Conservation (phyloP, 2,797 vertebrate species). For the Sebastiscus tertius region DNA sequence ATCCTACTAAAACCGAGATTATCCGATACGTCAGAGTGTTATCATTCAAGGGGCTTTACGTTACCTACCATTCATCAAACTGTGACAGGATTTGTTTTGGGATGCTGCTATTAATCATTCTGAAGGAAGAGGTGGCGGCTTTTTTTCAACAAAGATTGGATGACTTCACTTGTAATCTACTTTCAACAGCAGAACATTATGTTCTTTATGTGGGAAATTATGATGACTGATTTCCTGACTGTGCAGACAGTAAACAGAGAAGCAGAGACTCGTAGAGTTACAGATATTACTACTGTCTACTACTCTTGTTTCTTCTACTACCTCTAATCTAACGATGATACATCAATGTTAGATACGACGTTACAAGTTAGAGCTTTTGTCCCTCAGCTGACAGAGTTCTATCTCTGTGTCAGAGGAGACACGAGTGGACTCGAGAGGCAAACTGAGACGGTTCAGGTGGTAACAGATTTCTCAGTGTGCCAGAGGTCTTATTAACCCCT, state of each 20-base stretch:
- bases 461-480: constrained; percentile 39
- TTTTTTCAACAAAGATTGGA: background rate
- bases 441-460: constrained; percentile 37
- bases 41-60: constrained; percentile 24
- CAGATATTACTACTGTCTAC: background rate
- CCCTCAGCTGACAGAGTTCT: constrained; percentile 8
- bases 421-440: constrained; percentile 32
- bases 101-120: constrained; percentile 36
- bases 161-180: constrained; percentile 10
- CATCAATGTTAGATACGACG: background rate
- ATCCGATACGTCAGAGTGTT: constrained; percentile 16
- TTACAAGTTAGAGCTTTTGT: background rate
- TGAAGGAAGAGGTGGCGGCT: background rate
- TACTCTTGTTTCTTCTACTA: background rate
- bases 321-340: background rate
- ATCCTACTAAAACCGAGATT: constrained; percentile 27
- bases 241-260: background rate
- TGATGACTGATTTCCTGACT: background rate
- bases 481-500: constrained; percentile 44
- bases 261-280: background rate
- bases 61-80: constrained; percentile 32
- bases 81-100: constrained; percentile 20
- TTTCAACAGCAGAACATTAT: background rate
- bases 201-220: background rate
- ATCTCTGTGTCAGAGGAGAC: constrained; percentile 26